Conservation (phyloP, 2,113 vertebrate genomes). For the Lophura nycthemera region DNA sequence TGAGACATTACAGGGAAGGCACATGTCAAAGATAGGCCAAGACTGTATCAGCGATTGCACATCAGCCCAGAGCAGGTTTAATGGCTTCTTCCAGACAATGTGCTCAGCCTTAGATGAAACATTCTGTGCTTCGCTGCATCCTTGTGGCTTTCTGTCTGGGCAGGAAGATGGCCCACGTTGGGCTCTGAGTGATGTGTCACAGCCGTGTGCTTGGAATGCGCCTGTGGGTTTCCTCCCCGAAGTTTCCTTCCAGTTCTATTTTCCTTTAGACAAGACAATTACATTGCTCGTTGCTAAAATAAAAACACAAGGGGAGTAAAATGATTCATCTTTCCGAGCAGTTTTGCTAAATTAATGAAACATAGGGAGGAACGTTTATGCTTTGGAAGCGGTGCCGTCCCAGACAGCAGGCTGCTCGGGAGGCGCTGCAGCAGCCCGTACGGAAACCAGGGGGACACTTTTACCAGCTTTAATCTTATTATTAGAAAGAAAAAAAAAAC, state of each 20-base stretch:
- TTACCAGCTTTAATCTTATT: not conserved
- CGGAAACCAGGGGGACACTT: not conserved
- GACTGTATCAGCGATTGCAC: not conserved
- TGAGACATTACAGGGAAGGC: not conserved
- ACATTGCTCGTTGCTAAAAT: not conserved
- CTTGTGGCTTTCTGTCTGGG: not conserved
- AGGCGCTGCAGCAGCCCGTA: not conserved
- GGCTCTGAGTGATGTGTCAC: not conserved
- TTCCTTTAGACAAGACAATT: not conserved
- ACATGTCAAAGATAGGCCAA: not conserved
- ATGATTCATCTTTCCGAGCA: not conserved
- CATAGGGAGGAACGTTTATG: not conserved
- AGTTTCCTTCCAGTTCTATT: not conserved
- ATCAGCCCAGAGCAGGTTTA: not conserved
- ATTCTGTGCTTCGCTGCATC: not conserved
- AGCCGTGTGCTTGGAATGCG: not conserved
- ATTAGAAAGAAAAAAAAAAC: not conserved
- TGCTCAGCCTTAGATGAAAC: not conserved
- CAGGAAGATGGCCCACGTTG: not conserved
- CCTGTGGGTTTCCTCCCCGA: not conserved
- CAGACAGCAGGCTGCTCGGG: not conserved
- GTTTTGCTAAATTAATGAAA: not conserved
- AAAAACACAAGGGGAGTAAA: not conserved
- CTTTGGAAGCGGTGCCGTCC: not conserved
- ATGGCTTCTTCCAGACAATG: not conserved